Percentiles rank a stretch among this genome's conserved stretches.
Conservation (phyloP, 2,797 vertebrate species). For the Caiman crocodilus region DNA sequence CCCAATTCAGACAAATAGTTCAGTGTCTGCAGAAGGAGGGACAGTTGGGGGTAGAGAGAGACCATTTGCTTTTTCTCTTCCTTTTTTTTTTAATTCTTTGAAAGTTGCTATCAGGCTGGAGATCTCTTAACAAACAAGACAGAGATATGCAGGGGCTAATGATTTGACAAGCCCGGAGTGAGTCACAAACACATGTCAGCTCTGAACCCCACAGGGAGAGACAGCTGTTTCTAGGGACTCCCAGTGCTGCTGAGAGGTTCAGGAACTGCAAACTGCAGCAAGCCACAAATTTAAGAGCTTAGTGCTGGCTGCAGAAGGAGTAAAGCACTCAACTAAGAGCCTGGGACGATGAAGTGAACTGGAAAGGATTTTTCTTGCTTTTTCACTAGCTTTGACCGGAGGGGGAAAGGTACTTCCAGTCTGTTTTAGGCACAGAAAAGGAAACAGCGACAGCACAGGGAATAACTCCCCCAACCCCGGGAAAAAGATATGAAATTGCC, state of each 20-base stretch:
- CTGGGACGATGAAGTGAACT: fast-evolving
- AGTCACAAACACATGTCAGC: background rate
- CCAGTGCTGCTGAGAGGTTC: background rate
- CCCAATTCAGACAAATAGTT: conserved; percentile 41
- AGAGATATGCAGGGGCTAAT: conserved; percentile 10
- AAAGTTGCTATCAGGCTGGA: background rate
- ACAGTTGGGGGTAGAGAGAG: background rate
- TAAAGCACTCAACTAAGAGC: fast-evolving
- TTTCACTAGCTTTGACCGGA: fast-evolving
- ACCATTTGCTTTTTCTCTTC: background rate
- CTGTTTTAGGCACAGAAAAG: background rate
- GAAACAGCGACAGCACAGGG: background rate
- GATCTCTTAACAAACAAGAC: background rate
- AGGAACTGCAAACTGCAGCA: fast-evolving
- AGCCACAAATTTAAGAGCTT: fast-evolving
- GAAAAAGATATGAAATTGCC: background rate
- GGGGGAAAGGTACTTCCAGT: fast-evolving
- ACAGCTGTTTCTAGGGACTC: fast-evolving
- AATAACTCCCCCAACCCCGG: background rate
- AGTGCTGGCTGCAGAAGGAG: fast-evolving
- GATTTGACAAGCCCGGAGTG: conserved; percentile 1
- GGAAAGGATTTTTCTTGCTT: background rate
- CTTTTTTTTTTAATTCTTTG: background rate
- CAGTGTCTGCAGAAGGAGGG: background rate
- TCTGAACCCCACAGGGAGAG: background rate